phyloP scores from a whole-genome alignment of 2,888 invertebrate species.

The Hirtodrosophila histrioides region DNA sequence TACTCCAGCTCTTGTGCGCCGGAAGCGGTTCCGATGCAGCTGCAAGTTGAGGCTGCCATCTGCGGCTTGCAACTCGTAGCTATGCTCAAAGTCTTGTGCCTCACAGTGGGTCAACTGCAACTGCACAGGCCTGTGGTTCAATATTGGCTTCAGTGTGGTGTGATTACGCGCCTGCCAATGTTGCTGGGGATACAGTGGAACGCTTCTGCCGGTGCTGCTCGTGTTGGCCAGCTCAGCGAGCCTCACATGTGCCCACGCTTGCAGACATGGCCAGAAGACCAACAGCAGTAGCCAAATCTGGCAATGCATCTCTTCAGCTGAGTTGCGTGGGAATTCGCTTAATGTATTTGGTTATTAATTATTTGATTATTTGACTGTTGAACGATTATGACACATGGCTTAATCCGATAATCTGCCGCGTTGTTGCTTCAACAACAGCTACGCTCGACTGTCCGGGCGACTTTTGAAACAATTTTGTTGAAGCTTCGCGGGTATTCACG shows the following conservation, averaged over 20 bases:
- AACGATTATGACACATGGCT: slow-evolving; percentile 5
- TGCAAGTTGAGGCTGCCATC: neutral
- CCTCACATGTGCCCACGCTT: slow-evolving; percentile 35
- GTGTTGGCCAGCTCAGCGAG: slow-evolving; percentile 11
- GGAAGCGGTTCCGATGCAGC: slow-evolving; percentile 51
- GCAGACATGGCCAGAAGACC: neutral
- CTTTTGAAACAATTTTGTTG: neutral
- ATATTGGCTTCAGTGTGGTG: slow-evolving; percentile 11
- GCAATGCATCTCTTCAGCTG: slow-evolving; percentile 21
- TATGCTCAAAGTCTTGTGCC: slow-evolving; percentile 45
- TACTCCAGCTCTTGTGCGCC: slow-evolving; percentile 83
- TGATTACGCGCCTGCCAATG: slow-evolving; percentile 35
- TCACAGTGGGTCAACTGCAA: slow-evolving; percentile 27
- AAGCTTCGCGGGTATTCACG: slow-evolving; percentile 20
- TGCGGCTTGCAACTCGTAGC: slow-evolving; percentile 18
- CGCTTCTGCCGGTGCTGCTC: slow-evolving; percentile 12
- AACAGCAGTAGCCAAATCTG: slow-evolving; percentile 15
- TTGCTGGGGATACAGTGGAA: slow-evolving; percentile 34
- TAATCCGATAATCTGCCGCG: slow-evolving; percentile 17
- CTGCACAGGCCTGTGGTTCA: too few relatives aligned
- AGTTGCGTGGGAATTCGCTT: too few relatives aligned
- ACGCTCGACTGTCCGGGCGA: slow-evolving; percentile 33
- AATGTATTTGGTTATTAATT: too few relatives aligned
- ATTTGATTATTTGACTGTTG: neutral
- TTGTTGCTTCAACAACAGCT: slow-evolving; percentile 27